Base-by-base conservation (phyloP, 2,113 vertebrate species). In the Varanus komodoensis region DNA sequence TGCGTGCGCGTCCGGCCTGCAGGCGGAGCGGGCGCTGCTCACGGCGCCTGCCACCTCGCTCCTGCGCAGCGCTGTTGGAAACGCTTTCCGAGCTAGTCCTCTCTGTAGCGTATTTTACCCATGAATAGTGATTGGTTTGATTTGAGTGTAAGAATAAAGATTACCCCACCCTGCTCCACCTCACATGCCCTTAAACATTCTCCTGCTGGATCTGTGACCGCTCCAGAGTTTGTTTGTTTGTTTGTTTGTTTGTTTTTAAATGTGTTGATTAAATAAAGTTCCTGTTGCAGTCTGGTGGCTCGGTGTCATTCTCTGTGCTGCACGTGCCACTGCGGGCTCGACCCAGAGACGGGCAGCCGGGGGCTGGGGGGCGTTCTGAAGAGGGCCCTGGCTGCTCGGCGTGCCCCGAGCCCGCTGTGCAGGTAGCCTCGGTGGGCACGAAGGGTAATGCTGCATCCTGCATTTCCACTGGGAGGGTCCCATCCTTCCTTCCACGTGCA, bases 241-340 rank as follows among this genome's bases (percentile, higher is more conserved):
- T 52, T 57, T 57, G 32, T 29, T 57, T 57, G 32, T 29, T 73
- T 78, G 7, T 34, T 68, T 87, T 67, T 73, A 29, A 15, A 52
- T 61, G 54, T 90, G 19, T 25, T 80, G 81, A 86, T 75, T 67
- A 80, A 93, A 92, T 89, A 89, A 89, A 92, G 29, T 86, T 84
- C 91, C 90, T 91, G 85, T 68, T 80, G 79, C 52, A 52, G 83
- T n/a, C 87, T 25, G 3, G 50, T 87, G 48, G 71, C 80, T 61
- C 73, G 52, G 78, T 27, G 52, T 32, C 32, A 75, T 80, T 44
- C 81, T 4, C 50, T 54, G 17, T 32, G 83, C 57, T 68, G 17
- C 0, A 4, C 80, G 69, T 68, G 25, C 0, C 0, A 44, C 85
- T 91, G 27, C 14, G 82, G 8, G 87, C 73, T 81, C 50, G 71